These are phyloP conservation scores for Scaptodrosophila lebanonensis DNA, from an alignment of 1,140 invertebrate genomes.

Conservation along the genomic window DNA sequence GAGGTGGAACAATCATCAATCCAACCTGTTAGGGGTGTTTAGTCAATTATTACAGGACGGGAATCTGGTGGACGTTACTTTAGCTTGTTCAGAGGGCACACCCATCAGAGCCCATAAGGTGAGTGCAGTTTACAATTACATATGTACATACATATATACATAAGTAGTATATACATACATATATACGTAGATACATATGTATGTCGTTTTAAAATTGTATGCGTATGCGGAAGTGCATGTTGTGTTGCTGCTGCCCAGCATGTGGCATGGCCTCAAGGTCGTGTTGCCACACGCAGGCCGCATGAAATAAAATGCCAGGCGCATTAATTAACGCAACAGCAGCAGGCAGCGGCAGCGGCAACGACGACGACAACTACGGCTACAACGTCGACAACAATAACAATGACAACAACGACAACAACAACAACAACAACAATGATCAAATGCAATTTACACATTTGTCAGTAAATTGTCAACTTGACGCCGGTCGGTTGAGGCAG, in stretches of 20 bases:
- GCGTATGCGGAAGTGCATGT: constrained; percentile 44
- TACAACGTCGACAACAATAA: constrained; percentile 17
- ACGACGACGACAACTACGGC: constrained; percentile 12
- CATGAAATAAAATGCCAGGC: constrained; percentile 55
- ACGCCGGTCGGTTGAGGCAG: constrained; percentile 30
- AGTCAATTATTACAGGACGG: constrained; percentile 95
- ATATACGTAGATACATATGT: not conserved
- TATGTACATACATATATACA: too few species aligned
- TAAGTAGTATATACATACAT: not conserved
- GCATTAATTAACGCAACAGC: constrained; percentile 62
- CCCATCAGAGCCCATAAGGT: constrained; percentile 95
- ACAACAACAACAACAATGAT: constrained; percentile 50
- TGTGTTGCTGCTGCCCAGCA: constrained; percentile 10
- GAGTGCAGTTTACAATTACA: constrained; percentile 18
- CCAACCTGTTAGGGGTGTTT: constrained; percentile 95
- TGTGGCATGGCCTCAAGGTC: constrained; percentile 32
- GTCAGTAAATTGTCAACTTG: constrained; percentile 76
- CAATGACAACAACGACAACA: constrained; percentile 42
- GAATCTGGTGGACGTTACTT: constrained; percentile 95
- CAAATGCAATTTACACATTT: constrained; percentile 76
- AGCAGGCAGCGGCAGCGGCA: constrained; percentile 29
- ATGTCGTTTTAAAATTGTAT: not conserved
- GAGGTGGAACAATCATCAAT: constrained; percentile 97
- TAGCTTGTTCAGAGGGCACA: constrained; percentile 94
- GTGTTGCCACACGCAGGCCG: not conserved